Conservation (phyloP, 2,888 invertebrate genomes). For the Seladonia tumulorum region DNA sequence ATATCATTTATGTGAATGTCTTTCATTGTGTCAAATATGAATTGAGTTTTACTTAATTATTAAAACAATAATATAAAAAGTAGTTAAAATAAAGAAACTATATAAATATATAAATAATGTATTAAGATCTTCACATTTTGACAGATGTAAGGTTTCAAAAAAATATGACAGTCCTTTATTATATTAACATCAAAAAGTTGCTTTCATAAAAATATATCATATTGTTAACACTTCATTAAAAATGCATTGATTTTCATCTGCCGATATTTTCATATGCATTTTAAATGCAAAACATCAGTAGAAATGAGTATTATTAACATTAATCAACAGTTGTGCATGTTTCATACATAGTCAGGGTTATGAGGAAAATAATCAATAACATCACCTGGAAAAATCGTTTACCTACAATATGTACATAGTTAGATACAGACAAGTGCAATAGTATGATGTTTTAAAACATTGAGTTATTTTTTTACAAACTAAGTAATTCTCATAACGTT, state of each 20-base stretch:
- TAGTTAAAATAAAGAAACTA: background rate
- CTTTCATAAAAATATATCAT: background rate
- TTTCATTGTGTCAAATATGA: slow-evolving; percentile 47
- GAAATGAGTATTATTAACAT: background rate
- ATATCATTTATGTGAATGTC: slow-evolving; percentile 26
- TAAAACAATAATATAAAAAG: slow-evolving; percentile 19
- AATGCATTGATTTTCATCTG: slow-evolving; percentile 1
- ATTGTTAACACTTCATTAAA: background rate
- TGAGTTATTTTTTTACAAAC: background rate
- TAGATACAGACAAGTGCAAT: slow-evolving; percentile 27
- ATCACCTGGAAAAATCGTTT: slow-evolving; percentile 49
- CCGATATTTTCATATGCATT: background rate
- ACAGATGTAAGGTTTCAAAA: background rate
- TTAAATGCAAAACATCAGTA: background rate
- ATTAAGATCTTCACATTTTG: slow-evolving; percentile 26
- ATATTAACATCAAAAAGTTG: background rate
- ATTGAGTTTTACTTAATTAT: background rate
- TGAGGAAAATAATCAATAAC: slow-evolving; percentile 75
- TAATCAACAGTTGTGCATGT: background rate
- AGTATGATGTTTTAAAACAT: slow-evolving; percentile 12
- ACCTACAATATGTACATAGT: slow-evolving; percentile 3
- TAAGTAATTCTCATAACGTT: background rate
- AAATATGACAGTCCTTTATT: slow-evolving; percentile 38
- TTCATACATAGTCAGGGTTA: slow-evolving; percentile 22
- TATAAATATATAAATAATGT: background rate